These are phyloP conservation scores for Chloroclysta siterata DNA, from an alignment of 2,888 invertebrate genomes.

Conservation along the genomic window DNA sequence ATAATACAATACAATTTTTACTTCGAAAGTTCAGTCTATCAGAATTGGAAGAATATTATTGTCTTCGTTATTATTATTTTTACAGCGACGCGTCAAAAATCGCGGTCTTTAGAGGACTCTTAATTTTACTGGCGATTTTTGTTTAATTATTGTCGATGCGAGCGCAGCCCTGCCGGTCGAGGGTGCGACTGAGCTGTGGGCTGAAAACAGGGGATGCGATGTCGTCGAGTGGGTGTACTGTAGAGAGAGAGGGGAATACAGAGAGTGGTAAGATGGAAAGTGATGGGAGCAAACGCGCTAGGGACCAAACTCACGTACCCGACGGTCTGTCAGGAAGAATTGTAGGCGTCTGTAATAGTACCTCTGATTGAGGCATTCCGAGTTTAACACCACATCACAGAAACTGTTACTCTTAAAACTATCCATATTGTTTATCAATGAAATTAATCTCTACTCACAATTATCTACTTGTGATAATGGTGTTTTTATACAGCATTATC, in stretches of 20 bases:
- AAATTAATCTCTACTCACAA: too few relatives aligned
- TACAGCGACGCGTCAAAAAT: slow-evolving; percentile 3
- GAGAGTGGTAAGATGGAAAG: slow-evolving; percentile 39
- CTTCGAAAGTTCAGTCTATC: slow-evolving; percentile 23
- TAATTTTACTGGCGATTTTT: slow-evolving; percentile 15
- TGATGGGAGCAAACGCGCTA: slow-evolving; percentile 48
- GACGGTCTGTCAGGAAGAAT: slow-evolving; percentile 64
- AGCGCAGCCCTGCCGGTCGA: slow-evolving; percentile 49
- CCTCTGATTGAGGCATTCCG: slow-evolving; percentile 70
- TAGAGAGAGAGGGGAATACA: slow-evolving; percentile 54
- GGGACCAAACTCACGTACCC: slow-evolving; percentile 65
- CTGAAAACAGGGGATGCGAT: slow-evolving; percentile 70
- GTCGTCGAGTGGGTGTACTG: slow-evolving; percentile 69
- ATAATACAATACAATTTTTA: slow-evolving; percentile 1
- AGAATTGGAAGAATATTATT: slow-evolving; percentile 29
- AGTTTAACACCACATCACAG: slow-evolving; percentile 55
- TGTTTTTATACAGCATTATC: too few relatives aligned
- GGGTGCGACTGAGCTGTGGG: slow-evolving; percentile 70
- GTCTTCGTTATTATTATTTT: slow-evolving; percentile 2
- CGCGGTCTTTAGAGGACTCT: background rate
- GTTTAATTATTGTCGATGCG: slow-evolving; percentile 37
- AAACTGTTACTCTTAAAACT: too few relatives aligned
- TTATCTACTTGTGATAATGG: too few relatives aligned
- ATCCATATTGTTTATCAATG: too few relatives aligned
- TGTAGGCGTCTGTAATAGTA: slow-evolving; percentile 76